These are phyloP conservation scores for Prionace glauca DNA, from an alignment of 2,797 vertebrate genomes.

Conservation along the genomic window DNA sequence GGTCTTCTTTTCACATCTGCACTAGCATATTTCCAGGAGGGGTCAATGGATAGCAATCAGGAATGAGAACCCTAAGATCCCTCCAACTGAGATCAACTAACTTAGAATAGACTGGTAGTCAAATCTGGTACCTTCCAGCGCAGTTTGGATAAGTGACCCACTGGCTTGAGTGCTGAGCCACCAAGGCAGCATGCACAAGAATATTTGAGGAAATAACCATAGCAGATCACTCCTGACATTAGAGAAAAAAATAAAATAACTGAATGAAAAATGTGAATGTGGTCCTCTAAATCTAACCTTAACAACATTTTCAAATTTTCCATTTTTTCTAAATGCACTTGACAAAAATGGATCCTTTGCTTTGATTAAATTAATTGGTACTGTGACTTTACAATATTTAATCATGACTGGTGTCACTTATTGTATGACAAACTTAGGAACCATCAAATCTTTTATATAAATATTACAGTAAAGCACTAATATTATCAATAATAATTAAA, in stretches of 20 bases:
- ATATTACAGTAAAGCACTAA: background rate
- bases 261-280: background rate
- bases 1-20: background rate
- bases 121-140: background rate
- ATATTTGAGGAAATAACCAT: background rate
- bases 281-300: background rate
- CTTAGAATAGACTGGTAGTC: background rate
- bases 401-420: background rate
- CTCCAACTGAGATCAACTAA: background rate
- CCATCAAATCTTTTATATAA: background rate
- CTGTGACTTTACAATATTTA: background rate
- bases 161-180: background rate
- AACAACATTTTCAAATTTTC: background rate
- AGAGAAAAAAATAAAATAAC: background rate
- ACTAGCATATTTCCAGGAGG: background rate
- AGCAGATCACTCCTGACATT: background rate
- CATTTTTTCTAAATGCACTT: background rate
- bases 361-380: background rate
- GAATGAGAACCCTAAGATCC: background rate
- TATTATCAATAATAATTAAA: background rate
- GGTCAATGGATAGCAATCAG: background rate
- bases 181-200: background rate
- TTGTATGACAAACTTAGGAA: background rate
- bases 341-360: background rate
- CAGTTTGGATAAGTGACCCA: background rate